A percentile compares a stretch with the other conserved stretches of the same genome.
Conservation (phyloP, 2,113 vertebrate genomes). For the Ptilorrhoa leucosticta region DNA sequence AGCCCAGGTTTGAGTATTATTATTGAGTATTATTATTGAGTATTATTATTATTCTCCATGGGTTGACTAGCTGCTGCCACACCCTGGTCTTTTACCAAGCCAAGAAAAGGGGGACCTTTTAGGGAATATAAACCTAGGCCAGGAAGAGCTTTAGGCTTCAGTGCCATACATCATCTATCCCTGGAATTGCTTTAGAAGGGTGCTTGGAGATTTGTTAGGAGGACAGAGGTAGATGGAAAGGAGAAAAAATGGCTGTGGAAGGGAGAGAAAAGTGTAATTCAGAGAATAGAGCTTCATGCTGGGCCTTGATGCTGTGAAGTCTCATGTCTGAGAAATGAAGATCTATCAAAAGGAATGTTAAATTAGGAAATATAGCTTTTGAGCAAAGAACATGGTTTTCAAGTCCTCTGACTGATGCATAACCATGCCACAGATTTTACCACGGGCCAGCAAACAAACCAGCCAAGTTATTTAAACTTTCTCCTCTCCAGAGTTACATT, state of each 20-base stretch:
- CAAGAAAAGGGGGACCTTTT: not conserved
- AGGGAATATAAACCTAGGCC: not conserved
- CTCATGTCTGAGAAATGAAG: not conserved
- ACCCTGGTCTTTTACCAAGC: not conserved
- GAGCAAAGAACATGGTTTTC: not conserved
- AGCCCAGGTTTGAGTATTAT: not conserved
- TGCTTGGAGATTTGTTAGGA: not conserved
- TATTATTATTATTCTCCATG: not conserved
- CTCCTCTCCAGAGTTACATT: not conserved
- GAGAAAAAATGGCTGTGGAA: not conserved
- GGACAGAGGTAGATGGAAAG: not conserved
- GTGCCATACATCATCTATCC: not conserved
- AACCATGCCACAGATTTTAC: not conserved
- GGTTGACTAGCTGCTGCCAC: not conserved
- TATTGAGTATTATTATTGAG: no score
- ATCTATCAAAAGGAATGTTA: not conserved
- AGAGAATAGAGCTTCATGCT: not conserved
- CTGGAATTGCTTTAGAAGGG: not conserved
- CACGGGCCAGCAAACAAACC: fast-evolving
- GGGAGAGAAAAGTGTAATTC: not conserved
- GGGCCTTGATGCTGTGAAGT: not conserved
- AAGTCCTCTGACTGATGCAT: not conserved
- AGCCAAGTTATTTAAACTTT: not conserved
- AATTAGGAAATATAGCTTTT: not conserved
- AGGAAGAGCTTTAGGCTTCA: not conserved